phyloP scores from a whole-genome alignment of 2,797 vertebrate species.

The Vultur gryphus region DNA sequence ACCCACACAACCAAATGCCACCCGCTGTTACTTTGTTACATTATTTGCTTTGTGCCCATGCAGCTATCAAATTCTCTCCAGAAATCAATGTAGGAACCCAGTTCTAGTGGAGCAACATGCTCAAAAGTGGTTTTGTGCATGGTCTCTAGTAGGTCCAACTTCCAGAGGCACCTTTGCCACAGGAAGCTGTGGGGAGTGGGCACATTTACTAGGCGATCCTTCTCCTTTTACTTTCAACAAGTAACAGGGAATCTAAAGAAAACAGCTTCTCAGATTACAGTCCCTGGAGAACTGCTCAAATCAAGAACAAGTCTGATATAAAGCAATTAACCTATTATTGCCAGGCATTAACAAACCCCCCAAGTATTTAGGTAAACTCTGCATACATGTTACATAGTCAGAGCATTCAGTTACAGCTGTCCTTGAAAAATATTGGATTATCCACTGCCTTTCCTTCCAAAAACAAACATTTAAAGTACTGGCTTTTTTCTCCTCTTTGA shows the following conservation, averaged over 20 bases:
- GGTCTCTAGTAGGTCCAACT: background rate
- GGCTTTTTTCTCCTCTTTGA: background rate
- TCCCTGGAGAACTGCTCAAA: background rate
- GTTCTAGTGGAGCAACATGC: background rate
- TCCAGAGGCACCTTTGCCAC: background rate
- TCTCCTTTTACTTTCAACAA: background rate
- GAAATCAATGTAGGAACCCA: background rate
- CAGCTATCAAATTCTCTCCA: background rate
- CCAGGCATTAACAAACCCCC: background rate
- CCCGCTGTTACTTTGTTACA: background rate
- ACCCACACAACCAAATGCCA: background rate
- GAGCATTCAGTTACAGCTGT: background rate
- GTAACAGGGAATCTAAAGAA: background rate
- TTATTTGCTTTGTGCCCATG: background rate
- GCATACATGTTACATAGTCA: background rate
- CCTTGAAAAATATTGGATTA: constrained; percentile 21
- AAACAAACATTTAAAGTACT: background rate
- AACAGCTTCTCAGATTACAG: background rate
- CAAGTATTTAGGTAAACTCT: background rate
- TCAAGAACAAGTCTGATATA: background rate
- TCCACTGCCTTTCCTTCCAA: background rate
- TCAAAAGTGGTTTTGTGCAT: background rate
- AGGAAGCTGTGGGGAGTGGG: background rate
- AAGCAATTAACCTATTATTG: background rate
- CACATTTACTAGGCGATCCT: background rate